phyloP scores from a whole-genome alignment of 2,888 invertebrate species.

The Enchytraeus crypticus region DNA sequence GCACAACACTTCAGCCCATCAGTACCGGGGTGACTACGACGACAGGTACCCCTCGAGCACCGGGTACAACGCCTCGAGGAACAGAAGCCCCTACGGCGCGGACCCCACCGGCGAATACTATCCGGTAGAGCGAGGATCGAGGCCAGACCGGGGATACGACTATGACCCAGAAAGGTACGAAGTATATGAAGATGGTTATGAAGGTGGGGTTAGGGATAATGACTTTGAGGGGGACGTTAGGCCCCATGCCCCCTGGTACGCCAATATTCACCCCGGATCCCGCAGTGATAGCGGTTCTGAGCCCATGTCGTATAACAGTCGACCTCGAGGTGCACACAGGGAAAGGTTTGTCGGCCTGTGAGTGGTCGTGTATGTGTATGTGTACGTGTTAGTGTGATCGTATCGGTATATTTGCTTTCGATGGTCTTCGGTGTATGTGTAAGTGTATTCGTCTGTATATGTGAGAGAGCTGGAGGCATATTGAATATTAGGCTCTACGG shows the following conservation, averaged over 20 bases:
- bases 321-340: constrained; percentile 54
- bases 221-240: background rate
- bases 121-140: background rate
- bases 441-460: too few species aligned
- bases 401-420: too few species aligned
- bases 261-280: constrained; percentile 32
- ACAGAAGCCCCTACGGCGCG: constrained; percentile 14
- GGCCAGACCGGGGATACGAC: background rate
- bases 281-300: constrained; percentile 49
- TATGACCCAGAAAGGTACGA: background rate
- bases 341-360: constrained; percentile 29
- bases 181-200: constrained; percentile 1
- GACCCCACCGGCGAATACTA: constrained; percentile 32
- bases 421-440: too few species aligned
- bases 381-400: too few species aligned
- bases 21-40: constrained; percentile 52
- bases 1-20: constrained; percentile 82
- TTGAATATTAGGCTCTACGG: too few species aligned
- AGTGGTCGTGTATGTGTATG: background rate
- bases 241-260: too few species aligned
- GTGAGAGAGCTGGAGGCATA: too few species aligned
- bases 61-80: constrained; percentile 6
- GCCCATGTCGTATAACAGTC: constrained; percentile 73
- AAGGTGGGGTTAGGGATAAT: background rate
- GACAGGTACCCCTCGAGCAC: constrained; percentile 8